Evolutionary conservation across 2,113 vertebrate species (phyloP).

Genomic region (Pandion haliaetus): DNA sequence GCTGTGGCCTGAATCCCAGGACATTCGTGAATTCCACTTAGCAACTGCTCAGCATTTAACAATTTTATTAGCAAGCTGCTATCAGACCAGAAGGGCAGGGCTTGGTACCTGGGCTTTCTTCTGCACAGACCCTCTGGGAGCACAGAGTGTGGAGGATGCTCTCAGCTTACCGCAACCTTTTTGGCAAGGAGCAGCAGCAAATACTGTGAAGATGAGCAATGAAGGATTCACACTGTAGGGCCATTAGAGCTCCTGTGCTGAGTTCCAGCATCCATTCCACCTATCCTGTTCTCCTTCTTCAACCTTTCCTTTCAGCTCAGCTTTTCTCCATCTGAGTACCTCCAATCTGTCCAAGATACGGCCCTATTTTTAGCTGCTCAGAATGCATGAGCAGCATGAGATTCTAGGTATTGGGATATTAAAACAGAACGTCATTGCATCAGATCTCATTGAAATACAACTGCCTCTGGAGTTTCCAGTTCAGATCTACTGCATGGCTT

Average conservation of each 20-base stretch:
- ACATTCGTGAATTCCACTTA: fast-evolving
- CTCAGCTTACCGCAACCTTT: background rate
- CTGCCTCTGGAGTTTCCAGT: background rate
- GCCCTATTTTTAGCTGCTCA: background rate
- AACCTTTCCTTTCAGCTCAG: background rate
- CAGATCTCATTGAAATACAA: background rate
- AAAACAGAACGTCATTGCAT: background rate
- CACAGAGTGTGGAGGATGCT: background rate
- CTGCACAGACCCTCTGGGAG: background rate
- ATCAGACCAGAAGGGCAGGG: background rate
- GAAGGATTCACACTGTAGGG: background rate
- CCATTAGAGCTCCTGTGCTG: background rate
- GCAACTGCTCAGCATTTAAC: background rate
- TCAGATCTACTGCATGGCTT: background rate
- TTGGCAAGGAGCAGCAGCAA: background rate
- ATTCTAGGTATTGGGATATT: background rate
- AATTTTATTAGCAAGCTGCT: background rate
- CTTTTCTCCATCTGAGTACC: background rate
- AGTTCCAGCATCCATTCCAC: background rate
- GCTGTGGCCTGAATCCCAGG: background rate
- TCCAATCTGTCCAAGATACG: background rate
- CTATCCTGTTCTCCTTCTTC: background rate
- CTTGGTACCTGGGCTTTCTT: background rate
- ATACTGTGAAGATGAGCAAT: background rate
- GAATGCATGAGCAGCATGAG: background rate